Base-by-base conservation (phyloP, 2,113 vertebrate species). In the Forbesichthys agassizii region DNA sequence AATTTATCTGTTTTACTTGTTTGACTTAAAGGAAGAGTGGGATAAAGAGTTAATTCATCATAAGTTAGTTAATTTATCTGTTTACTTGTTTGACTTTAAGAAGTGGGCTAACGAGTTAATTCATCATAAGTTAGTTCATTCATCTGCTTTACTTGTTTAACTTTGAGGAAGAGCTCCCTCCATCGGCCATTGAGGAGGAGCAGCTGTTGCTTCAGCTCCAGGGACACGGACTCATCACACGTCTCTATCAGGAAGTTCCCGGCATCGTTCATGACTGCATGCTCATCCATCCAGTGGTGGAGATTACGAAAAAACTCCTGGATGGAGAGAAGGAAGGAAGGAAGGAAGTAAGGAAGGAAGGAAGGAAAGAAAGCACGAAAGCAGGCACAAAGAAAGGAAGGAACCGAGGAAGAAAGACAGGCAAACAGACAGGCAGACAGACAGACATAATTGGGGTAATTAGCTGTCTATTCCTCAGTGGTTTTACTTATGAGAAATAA, bases 171-270 rank as follows among this genome's bases (percentile, higher is more conserved):
- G 52, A 90, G 86, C 48, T 92, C 88, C 70, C 90, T 86, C 91
- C 90, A 92, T 20, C 90, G 77, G 51, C 90, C 91, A 0, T 92
- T 92, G 11, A 99, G 86, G 49, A 99, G 80, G 0, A 99, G 88
- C 4, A 99, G 86, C 58, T 99, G 98, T 84, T 99, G 97, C 51
- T 99, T 99, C 20, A 99, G 93, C 64, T 98, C 96, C 33, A 95
- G 94, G 33, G 97, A 99, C 79, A 98, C 94, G 0, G 91, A 92
- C 69, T 99, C 96, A 65, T 98, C 95, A 65, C 96, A 99, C 0
- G 97, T 98, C 87, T 98, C 97, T 48, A 99, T 99, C 0, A 99
- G 94, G 78, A 99, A 99, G 88, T 98, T 99, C 68, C 97, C 98
- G 4, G 97, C 95, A 52, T 99, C 97, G 7, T 99, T 99, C 96